Base-by-base conservation (phyloP, 1,140 invertebrate species). In the Bombus impatiens region DNA sequence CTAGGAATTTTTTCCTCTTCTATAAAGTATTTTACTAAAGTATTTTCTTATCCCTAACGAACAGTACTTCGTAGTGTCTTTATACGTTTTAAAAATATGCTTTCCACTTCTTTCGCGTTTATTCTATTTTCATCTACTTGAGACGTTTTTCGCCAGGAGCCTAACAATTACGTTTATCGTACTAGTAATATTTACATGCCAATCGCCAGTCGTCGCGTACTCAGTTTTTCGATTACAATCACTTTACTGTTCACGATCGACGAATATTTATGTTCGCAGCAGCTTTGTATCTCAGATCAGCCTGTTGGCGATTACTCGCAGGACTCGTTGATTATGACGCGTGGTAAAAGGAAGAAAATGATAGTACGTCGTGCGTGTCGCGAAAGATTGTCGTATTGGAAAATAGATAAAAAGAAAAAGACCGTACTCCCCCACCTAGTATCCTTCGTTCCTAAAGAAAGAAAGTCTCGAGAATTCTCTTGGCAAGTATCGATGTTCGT, bases 401-500 rank as follows among this genome's bases (percentile, higher is more conserved):
- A 84, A 90, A 84, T 80, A 88, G 84, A 18, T 78, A 32, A 88
- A 68, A 62, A 62, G 53, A 79, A 88, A 87, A 72, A 86, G 65
- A 71, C 18, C 62, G 68, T 80, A 86, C 74, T 44, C 35, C 42
- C 65, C 80, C 57, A 47, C 65, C 22, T 28, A 18, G 9, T 6
- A 28, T n/a, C 25, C 72, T 53, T 37, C 74, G 32, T 47, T 77
- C 53, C 83, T 76, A 78, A 76, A 86, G 75, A 57, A 57, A 88
- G 81, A 84, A 70, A 82, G 84, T 76, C 40, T 70, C 35, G 78
- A 77, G 68, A 90, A 85, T 89, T 88, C 84, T 91, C 82, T 93
- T 93, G 90, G 92, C 92, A 90, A 89, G 85, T 86, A 37, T 84
- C 87, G 67, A 82, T 53, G 80, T 74, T 70, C 57, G 42, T 88